Conservation (phyloP, 1,140 invertebrate genomes). For the Cydia amplana region DNA sequence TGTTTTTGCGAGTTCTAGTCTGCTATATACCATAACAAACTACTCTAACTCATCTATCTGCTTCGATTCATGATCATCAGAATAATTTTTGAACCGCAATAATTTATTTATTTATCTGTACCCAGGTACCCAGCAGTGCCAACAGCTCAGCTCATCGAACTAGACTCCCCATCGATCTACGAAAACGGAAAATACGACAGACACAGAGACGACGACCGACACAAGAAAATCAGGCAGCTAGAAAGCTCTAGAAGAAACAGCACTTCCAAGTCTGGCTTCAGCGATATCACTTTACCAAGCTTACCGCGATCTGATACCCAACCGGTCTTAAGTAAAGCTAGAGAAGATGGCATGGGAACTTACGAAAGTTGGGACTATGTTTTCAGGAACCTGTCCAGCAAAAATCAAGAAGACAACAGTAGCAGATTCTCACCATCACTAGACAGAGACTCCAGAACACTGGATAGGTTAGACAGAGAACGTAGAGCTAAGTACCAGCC, state of each 20-base stretch:
- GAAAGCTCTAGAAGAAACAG: conserved; percentile 63
- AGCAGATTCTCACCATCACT: conserved; percentile 80
- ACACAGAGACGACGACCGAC: conserved; percentile 53
- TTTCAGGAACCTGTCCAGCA: conserved; percentile 86
- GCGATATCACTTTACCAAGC: conserved; percentile 65
- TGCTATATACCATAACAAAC: no score
- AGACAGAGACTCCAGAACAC: conserved; percentile 72
- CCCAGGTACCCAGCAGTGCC: conserved; percentile 75
- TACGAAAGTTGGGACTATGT: conserved; percentile 90
- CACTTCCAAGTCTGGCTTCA: conserved; percentile 66
- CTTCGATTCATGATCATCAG: no score
- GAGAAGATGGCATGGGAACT: conserved; percentile 81
- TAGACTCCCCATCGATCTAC: conserved; percentile 80
- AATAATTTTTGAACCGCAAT: no score
- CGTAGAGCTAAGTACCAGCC: conserved; percentile 70
- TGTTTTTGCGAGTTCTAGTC: no score
- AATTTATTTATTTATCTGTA: no score
- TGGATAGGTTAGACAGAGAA: conserved; percentile 67
- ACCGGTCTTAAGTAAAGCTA: conserved; percentile 74
- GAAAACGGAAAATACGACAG: conserved; percentile 66
- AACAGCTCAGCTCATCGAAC: conserved; percentile 85
- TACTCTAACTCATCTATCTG: no score
- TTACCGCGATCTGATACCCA: conserved; percentile 74
- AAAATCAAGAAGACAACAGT: conserved; percentile 84
- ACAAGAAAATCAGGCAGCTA: conserved; percentile 48